Base-by-base conservation (phyloP, 2,113 vertebrate species). In the Bagarius yarrelli region DNA sequence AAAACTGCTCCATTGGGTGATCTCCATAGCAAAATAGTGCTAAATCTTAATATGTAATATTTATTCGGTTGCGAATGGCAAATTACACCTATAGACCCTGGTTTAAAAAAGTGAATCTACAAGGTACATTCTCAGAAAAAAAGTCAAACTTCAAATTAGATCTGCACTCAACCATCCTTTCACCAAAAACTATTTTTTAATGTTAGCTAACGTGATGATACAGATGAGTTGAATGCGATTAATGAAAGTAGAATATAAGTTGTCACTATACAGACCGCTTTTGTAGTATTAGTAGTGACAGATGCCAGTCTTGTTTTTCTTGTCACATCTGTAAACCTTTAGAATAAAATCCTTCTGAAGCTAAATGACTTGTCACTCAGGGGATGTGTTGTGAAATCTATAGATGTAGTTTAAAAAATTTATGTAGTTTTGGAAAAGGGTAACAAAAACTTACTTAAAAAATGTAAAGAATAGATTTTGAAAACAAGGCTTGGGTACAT, bases 1-100 rank as follows among this genome's bases (percentile, higher is more conserved):
- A 61, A 67, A 69, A 85, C 55, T 78, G 53, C 32, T 61, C 27
- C 57, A 71, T 1, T 67, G 72, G 70, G 70, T 57, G 30, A 30
- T 55, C 52, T 76, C 4, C 23, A 76, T 63, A 40, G 34, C 21
- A 47, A 61, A 61, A 63, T 5, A 8, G 8, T 23, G 19, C 5
- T 76, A n/a, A 71, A 52, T 40, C 21, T 30, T 23, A 76, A 76
- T 47, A 34, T 73, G 27, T 55, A 73, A 8, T 47, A 74, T 36
- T 16, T 23, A 25, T 11, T 60, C 2, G 9, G 30, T 36, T 19
- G n/a, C 40, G 25, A 27, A 69, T 11, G 21, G 19, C 40, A 36
- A 67, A 23, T 12, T 2, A 63, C 9, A 63, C 61, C 9, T 36
- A 21, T 12, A 36, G 52, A 53, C 53, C 11, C 21, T 16, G 23